Base-by-base conservation (phyloP, 2,888 invertebrate genomes). In the Cryptocephalus primarius region DNA sequence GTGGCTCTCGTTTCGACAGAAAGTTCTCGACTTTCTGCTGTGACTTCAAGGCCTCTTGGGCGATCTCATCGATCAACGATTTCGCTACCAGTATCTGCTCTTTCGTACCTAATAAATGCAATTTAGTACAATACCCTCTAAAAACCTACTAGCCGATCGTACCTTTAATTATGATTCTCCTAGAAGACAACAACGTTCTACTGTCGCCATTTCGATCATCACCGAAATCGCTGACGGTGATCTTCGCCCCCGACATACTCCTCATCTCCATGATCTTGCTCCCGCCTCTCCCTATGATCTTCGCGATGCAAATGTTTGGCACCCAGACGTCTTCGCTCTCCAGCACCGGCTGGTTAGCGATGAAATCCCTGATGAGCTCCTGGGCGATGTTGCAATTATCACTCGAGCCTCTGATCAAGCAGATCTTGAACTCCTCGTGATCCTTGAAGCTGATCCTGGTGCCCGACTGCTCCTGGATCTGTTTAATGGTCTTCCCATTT, bases 241-340 rank as follows among this genome's bases (percentile, higher is more conserved):
- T 72, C 55, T 83, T 85, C 1, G 90, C 85, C 48, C 84, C 80
- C 9, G 89, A 85, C 10, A 73, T 67, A 55, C 79, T 78, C 48
- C 81, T 80, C 46, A 93, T 86, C 40, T 80, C 75, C 43, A 78
- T 77, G 44, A 91, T 79, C 39, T 73, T 79, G 45, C 83, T 83
- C 1, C 88, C 89, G 44, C 80, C 79, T 43, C 79, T 71, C 1
- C 88, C 91, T 58, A 88, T 86, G 44, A 93, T 80, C 61, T 79
- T 77, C 1, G 84, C 83, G 43, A 82, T 77, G 22, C 80, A 73
- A 65, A 75, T 77, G 43, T 75, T 70, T 0, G 88, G 84, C 1
- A 91, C 80, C 48, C 70, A 73, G 40, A 87, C 73, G 51, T 77
- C 80, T 44, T 80, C 78, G n/a, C 78, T 78, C 33, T 82, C 75